Evolutionary conservation across 2,113 vertebrate species (phyloP).

Genomic region (Melanerpes aurifrons): DNA sequence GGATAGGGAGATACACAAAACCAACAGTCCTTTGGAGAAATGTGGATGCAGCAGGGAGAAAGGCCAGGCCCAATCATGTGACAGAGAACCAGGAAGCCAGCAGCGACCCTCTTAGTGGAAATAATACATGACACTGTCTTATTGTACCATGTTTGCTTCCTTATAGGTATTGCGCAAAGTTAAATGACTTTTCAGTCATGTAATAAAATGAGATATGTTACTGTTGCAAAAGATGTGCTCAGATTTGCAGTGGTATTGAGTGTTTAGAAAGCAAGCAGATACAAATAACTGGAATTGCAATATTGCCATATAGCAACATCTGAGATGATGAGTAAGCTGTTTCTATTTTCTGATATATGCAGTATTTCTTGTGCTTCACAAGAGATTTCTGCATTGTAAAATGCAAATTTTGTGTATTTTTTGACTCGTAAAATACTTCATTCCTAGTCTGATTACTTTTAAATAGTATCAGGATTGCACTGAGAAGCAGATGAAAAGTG

Average conservation of each 20-base stretch:
- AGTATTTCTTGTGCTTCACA: neutral
- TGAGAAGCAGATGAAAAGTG: neutral
- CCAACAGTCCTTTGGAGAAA: too few relatives aligned
- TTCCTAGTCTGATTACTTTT: neutral
- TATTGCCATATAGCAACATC: neutral
- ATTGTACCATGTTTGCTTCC: slow-evolving; percentile 1
- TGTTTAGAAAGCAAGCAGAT: neutral
- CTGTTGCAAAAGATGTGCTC: neutral
- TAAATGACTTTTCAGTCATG: slow-evolving; percentile 41
- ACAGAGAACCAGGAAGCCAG: too few relatives aligned
- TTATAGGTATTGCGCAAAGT: slow-evolving; percentile 28
- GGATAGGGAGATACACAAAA: too few relatives aligned
- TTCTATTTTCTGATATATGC: neutral
- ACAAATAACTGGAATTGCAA: neutral
- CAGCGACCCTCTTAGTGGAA: neutral
- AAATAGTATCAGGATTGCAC: neutral
- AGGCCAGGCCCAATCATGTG: too few relatives aligned
- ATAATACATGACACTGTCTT: neutral
- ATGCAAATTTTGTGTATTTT: neutral
- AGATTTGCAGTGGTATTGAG: neutral
- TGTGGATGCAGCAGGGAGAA: too few relatives aligned
- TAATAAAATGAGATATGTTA: neutral
- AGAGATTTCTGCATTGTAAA: neutral
- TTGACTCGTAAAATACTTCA: neutral
- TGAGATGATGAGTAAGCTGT: neutral